Conservation (phyloP, 2,888 invertebrate species). For the Thymelicus sylvestris region DNA sequence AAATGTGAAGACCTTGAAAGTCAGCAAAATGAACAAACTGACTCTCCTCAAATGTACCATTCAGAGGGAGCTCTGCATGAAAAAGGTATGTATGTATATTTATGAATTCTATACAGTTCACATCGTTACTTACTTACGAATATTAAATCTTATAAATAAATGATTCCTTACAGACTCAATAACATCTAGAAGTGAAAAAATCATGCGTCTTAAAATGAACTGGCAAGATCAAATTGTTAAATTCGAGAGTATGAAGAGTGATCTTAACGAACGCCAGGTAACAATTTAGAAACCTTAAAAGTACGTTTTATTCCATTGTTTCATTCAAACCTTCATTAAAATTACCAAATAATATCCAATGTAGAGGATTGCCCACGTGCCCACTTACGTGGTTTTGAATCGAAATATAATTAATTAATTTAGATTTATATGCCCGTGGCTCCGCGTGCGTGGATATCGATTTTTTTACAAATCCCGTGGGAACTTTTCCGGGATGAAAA, state of each 20-base stretch:
- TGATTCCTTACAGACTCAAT: slow-evolving; percentile 51
- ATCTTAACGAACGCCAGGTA: slow-evolving; percentile 68
- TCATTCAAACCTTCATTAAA: too few species aligned
- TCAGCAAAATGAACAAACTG: slow-evolving; percentile 47
- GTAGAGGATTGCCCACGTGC: too few species aligned
- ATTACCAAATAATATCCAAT: too few species aligned
- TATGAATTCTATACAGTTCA: slow-evolving; percentile 42
- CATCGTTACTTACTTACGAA: too few species aligned
- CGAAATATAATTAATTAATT: too few species aligned
- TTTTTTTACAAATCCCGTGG: too few species aligned
- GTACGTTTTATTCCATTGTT: too few species aligned
- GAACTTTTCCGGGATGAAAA: too few species aligned
- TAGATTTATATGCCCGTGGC: too few species aligned
- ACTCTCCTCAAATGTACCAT: slow-evolving; percentile 36
- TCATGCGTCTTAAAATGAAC: slow-evolving; percentile 53
- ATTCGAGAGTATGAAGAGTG: slow-evolving; percentile 67
- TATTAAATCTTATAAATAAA: too few species aligned
- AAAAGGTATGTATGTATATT: slow-evolving; percentile 46
- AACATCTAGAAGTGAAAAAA: slow-evolving; percentile 51
- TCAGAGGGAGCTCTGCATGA: slow-evolving; percentile 46
- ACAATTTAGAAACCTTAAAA: neutral
- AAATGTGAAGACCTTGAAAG: slow-evolving; percentile 60
- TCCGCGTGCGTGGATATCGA: too few species aligned
- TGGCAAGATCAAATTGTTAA: slow-evolving; percentile 65
- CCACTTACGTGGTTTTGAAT: too few species aligned